phyloP scores from a whole-genome alignment of 1,140 invertebrate species.

The Notospermus geniculatus region DNA sequence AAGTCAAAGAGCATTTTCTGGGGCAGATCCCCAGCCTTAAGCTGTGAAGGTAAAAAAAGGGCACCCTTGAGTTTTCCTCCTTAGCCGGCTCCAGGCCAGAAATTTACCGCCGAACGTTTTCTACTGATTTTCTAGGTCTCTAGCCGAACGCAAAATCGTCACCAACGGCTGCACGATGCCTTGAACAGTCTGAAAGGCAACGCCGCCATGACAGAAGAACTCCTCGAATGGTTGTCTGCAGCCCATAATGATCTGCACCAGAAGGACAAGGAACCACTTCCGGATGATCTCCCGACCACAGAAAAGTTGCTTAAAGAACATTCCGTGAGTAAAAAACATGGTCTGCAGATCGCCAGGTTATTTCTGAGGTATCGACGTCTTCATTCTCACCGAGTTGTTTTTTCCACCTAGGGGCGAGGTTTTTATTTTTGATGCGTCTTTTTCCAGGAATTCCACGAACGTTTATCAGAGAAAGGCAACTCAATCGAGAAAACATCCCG shows the following conservation, averaged over 20 bases:
- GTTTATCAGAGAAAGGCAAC: conserved; percentile 40
- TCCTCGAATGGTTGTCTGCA: conserved; percentile 85
- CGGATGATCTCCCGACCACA: conserved; percentile 57
- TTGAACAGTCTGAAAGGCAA: conserved; percentile 60
- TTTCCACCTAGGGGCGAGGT: too few species aligned
- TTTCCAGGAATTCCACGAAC: conserved; percentile 52
- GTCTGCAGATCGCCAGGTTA: too few species aligned
- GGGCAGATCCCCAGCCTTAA: too few species aligned
- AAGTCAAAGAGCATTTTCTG: neutral
- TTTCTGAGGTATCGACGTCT: too few species aligned
- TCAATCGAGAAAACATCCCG: neutral
- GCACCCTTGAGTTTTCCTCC: too few species aligned
- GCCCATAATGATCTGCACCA: conserved; percentile 83
- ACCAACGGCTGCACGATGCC: conserved; percentile 79
- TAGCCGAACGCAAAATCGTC: conserved; percentile 64
- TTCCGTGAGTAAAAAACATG: conserved; percentile 38
- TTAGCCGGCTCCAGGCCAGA: too few species aligned
- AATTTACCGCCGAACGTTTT: neutral
- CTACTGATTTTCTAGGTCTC: conserved; percentile 13
- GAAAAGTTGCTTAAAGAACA: conserved; percentile 53
- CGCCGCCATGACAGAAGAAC: conserved; percentile 78
- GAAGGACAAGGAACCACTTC: conserved; percentile 85
- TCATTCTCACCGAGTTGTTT: neutral
- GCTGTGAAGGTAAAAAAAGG: too few species aligned
- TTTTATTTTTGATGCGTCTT: neutral